Evolutionary conservation across 2,797 vertebrate genomes (phyloP).

Genomic region (Iguana delicatissima): DNA sequence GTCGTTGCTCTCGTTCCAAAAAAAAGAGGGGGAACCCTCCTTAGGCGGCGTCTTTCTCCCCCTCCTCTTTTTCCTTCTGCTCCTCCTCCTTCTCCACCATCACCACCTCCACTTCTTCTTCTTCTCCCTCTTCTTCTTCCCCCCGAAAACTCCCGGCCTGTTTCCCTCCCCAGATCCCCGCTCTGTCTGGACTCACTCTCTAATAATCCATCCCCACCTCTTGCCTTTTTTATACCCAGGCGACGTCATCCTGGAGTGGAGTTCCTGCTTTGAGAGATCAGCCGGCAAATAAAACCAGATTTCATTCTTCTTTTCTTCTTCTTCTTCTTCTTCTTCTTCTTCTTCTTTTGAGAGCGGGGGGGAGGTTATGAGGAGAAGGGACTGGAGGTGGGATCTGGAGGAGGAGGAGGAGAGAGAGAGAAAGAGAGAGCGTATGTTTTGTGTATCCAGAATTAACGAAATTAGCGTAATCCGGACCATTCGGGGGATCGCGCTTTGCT

Average conservation of each 20-base stretch:
- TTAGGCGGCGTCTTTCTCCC: background rate
- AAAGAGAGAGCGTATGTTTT: slow-evolving; percentile 73
- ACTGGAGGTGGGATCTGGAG: background rate
- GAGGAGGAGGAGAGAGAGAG: background rate
- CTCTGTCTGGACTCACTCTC: slow-evolving; percentile 75
- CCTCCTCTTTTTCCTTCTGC: slow-evolving; percentile 59
- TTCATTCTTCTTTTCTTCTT: slow-evolving; percentile 52
- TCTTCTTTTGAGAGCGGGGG: slow-evolving; percentile 7
- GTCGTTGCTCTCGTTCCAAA: too few relatives aligned
- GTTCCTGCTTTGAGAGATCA: slow-evolving; percentile 81
- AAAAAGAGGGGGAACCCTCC: too few relatives aligned
- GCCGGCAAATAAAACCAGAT: slow-evolving; percentile 85
- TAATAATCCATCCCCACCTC: slow-evolving; percentile 79
- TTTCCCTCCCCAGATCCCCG: slow-evolving; percentile 68
- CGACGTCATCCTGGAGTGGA: slow-evolving; percentile 91
- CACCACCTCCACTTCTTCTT: slow-evolving; percentile 41
- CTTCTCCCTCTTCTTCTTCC: slow-evolving; percentile 62
- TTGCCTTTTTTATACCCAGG: slow-evolving; percentile 87
- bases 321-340: slow-evolving; percentile 37
- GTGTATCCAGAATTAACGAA: slow-evolving; percentile 95
- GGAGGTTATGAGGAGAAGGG: background rate
- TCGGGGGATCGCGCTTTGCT: slow-evolving; percentile 70
- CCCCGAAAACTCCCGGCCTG: slow-evolving; percentile 37
- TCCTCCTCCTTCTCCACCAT: slow-evolving; percentile 54
- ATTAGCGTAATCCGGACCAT: slow-evolving; percentile 92